Base-by-base conservation (phyloP, 1,140 invertebrate genomes). In the Trichoplusia ni region DNA sequence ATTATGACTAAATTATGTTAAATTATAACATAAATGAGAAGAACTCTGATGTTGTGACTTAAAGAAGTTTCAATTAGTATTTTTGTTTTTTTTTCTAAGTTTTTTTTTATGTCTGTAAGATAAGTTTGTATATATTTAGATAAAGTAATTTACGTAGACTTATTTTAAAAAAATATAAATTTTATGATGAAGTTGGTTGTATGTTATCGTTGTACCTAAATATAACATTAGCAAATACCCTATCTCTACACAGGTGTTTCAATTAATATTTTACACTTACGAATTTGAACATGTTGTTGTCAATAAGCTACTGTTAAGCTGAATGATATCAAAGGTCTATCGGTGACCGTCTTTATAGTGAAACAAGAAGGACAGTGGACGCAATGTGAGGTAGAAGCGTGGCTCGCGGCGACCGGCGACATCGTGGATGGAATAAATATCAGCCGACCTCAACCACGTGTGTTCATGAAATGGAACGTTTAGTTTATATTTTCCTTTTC, bases 311-410 rank as follows among this genome's bases (percentile, higher is more conserved):
- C 37, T 71, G 38, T 23, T 60, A 18, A 44, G 58, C 46, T 54
- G 54, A 81, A 70, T 81, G 74, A 79, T 81, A 42, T 53, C 19
- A 46, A 61, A 40, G 18, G 16, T 23, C 5, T 7, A 14, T 23
- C 5, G 5, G 46, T 25, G 37, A 37, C 19, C 29, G 71, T 68
- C 31, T 81, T 71, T 78, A 81, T 78, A 81, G 71, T 71, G 46
- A 59, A 21, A 29, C 40, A 53, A 31, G 78, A 81, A 81, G 78
- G 78, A 56, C 73, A 47, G 8, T 6, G 29, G 23, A 29, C 37
- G 64, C 66, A 62, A 44, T 38, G 59, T 58, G 59, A 70, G 29
- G 42, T 38, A 51, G 16, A 42, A 35, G 3, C 6, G 14, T 9
- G 18, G 7, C 19, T 42, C 7, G 9, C 29, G 9, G 11, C 29